Conservation (phyloP, 92 coral and sea anemone genomes). For the Phenganax stokvisi region DNA sequence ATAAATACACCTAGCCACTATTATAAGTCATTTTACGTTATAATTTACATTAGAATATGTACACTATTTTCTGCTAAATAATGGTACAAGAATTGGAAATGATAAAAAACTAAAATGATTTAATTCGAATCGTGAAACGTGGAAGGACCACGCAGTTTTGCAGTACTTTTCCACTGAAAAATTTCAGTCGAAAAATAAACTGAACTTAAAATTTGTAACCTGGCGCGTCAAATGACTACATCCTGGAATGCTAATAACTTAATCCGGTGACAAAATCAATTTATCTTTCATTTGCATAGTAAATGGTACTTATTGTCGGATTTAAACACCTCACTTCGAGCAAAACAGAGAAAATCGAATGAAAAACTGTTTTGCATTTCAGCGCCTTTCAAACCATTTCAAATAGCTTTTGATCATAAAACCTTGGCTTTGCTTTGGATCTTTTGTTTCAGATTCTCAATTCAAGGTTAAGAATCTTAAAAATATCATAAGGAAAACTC, state of each 20-base stretch:
- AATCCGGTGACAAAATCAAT: background rate
- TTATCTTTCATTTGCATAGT: background rate
- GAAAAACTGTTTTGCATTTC: too few species aligned
- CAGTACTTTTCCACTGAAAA: background rate
- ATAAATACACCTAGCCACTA: background rate
- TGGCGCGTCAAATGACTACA: background rate
- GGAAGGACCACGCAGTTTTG: background rate
- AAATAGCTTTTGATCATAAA: too few species aligned
- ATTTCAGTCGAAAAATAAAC: background rate
- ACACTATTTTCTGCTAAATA: too few species aligned
- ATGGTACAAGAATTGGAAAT: too few species aligned
- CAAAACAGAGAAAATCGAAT: too few species aligned
- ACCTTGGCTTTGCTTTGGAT: too few species aligned
- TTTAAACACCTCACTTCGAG: background rate
- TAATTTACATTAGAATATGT: background rate
- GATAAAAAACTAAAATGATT: too few species aligned
- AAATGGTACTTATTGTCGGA: background rate
- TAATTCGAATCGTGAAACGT: background rate
- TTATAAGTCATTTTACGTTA: background rate
- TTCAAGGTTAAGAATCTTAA: too few species aligned
- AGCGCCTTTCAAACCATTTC: too few species aligned
- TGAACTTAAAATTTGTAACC: background rate
- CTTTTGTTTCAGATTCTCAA: too few species aligned
- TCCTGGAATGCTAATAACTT: background rate
- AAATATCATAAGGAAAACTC: too few species aligned